Base-by-base conservation (phyloP, 2,888 invertebrate genomes). In the Brassicogethes aeneus region DNA sequence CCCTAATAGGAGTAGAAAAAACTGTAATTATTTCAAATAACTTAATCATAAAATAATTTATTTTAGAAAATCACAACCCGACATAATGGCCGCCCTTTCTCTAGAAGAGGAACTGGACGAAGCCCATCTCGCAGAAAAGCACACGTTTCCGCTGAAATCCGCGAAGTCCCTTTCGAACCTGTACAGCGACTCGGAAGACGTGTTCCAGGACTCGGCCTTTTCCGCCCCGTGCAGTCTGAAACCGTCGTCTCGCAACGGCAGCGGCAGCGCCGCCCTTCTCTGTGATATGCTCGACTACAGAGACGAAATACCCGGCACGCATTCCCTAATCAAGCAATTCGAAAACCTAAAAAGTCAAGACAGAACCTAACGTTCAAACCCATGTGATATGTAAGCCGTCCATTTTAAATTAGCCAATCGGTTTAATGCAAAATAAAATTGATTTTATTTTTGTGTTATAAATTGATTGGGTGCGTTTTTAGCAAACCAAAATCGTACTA, bases 321-420 rank as follows among this genome's bases (percentile, higher is more conserved):
- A 81, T 56, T 81, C 84, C 33, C 72, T 88, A 46, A 87, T 88
- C 57, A 84, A 82, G 51, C 81, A 85, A 65, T 88, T 87, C 82
- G 88, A 88, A 67, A 84, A 78, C 45, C 72, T 85, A 52, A 88
- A 86, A 51, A 75, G 75, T 58, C 74, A 60, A 45, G 50, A 54
- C 10, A 23, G 23, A 34, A 50, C 39, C 36, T 43, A 45, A 34
- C 41, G 43, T 42, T 57, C 50, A 55, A 44, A 31, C 17, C 23
- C 10, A 29, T 40, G 40, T 48, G 37, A 45, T 43, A 47, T 45
- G 45, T 45, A 42, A 45, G 3, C 41, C 40, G 40, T 42, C 43
- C 47, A 17, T 40, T 37, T 36, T 16, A 35, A 33, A 41, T 34
- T 43, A 39, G 41, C 39, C 3, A 15, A 34, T 15, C 33, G 15